These are phyloP conservation scores for Chalcosyrphus nemorum DNA, from an alignment of 2,888 invertebrate species.

Conservation along the genomic window DNA sequence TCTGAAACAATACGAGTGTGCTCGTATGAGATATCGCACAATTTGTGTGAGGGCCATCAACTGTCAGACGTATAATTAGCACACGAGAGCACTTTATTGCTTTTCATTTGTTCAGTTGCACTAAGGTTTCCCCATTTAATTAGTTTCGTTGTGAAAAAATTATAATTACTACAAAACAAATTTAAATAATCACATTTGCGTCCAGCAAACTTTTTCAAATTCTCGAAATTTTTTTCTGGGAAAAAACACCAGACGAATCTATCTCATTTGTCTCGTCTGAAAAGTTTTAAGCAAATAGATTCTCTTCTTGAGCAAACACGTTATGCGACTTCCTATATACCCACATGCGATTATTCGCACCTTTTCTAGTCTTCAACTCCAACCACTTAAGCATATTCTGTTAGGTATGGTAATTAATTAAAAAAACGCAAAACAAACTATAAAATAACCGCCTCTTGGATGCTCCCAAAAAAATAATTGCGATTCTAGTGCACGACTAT, in stretches of 20 bases:
- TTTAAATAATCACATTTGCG: background rate
- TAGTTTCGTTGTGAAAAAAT: background rate
- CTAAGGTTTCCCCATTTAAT: background rate
- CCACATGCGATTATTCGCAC: conserved; percentile 3
- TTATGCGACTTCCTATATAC: background rate
- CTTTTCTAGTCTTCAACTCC: no score
- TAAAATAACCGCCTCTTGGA: background rate
- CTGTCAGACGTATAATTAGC: conserved; percentile 14
- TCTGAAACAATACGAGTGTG: background rate
- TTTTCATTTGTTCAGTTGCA: background rate
- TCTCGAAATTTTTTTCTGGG: no score
- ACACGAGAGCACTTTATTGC: background rate
- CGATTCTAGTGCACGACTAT: conserved; percentile 9
- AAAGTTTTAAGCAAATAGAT: background rate
- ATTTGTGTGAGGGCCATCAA: background rate
- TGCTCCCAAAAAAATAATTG: background rate
- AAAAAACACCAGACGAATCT: no score
- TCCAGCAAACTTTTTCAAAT: no score
- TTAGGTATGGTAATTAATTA: conserved; percentile 16
- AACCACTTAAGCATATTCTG: no score
- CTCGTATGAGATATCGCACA: background rate
- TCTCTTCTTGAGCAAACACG: background rate
- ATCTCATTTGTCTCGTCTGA: no score
- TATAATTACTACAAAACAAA: background rate
- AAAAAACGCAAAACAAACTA: conserved; percentile 8